phyloP scores from a whole-genome alignment of 2,113 vertebrate genomes.

The Anser brachyrhynchus region DNA sequence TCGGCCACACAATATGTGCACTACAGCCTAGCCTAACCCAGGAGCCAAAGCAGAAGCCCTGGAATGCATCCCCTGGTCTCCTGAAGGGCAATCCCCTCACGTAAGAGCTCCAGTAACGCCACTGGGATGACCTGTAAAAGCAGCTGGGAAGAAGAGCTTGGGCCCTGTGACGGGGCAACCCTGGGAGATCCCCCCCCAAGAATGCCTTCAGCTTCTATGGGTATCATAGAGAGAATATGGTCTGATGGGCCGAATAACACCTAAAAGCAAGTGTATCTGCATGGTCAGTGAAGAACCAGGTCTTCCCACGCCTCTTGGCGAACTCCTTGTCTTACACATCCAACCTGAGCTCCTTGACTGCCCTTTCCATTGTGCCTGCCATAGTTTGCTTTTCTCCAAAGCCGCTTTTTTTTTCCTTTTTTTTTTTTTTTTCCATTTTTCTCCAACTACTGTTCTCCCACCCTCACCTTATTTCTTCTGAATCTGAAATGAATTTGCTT shows the following conservation, averaged over 20 bases:
- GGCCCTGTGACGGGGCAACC: rapidly evolving
- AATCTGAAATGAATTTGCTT: not conserved
- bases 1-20: too few relatives aligned
- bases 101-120: not conserved
- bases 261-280: not conserved
- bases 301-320: not conserved
- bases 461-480: not conserved
- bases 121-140: not conserved
- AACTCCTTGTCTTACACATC: not conserved
- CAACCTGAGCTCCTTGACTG: not conserved
- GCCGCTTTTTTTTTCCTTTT: not conserved
- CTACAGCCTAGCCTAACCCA: not conserved
- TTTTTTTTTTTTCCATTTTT: not conserved
- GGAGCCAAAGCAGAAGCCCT: not conserved
- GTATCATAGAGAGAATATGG: not conserved
- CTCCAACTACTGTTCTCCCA: not conserved
- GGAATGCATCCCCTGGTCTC: not conserved
- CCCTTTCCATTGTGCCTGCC: not conserved
- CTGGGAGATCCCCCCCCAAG: not conserved
- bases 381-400: not conserved
- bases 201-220: not conserved
- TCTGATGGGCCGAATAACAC: not conserved
- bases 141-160: not conserved
- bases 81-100: not conserved
- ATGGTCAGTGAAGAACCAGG: rapidly evolving